Evolutionary conservation across 1,140 invertebrate genomes (phyloP).

Genomic region (Alviniconcha marisindica): DNA sequence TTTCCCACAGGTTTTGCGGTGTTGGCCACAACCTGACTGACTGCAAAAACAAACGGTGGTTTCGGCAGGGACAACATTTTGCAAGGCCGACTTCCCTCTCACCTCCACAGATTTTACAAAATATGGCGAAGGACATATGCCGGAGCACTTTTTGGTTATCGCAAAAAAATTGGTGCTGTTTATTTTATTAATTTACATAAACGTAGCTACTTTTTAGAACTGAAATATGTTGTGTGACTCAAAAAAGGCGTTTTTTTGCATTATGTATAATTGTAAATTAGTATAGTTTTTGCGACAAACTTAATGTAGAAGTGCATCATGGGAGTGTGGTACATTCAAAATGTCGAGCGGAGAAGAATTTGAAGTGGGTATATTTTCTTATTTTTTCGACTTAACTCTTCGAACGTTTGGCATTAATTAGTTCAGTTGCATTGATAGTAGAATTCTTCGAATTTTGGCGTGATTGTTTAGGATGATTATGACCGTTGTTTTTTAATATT

Average conservation of each 20-base stretch:
- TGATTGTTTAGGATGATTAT: too few relatives aligned
- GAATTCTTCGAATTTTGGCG: too few relatives aligned
- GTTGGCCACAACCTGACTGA: constrained; percentile 43
- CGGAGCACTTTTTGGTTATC: not conserved
- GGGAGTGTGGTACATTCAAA: constrained; percentile 51
- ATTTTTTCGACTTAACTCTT: not conserved
- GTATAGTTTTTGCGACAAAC: not conserved
- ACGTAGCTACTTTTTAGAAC: too few relatives aligned
- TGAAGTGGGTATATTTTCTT: constrained; percentile 32
- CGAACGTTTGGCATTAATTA: too few relatives aligned
- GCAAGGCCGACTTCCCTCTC: not conserved
- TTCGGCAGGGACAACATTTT: constrained; percentile 60
- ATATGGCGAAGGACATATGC: constrained; percentile 6
- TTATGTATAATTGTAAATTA: too few relatives aligned
- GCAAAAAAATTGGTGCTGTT: too few relatives aligned
- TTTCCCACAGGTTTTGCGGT: constrained; percentile 18
- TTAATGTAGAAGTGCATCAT: constrained; percentile 47
- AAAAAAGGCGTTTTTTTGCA: too few relatives aligned
- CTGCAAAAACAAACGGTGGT: constrained; percentile 47
- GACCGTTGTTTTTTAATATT: too few relatives aligned
- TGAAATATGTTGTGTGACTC: too few relatives aligned
- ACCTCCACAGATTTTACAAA: constrained; percentile 1
- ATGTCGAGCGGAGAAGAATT: constrained; percentile 49
- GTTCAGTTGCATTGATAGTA: too few relatives aligned
- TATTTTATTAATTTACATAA: too few relatives aligned